Conservation (phyloP, 2,888 invertebrate genomes). For the Standfussiana lucernea region DNA sequence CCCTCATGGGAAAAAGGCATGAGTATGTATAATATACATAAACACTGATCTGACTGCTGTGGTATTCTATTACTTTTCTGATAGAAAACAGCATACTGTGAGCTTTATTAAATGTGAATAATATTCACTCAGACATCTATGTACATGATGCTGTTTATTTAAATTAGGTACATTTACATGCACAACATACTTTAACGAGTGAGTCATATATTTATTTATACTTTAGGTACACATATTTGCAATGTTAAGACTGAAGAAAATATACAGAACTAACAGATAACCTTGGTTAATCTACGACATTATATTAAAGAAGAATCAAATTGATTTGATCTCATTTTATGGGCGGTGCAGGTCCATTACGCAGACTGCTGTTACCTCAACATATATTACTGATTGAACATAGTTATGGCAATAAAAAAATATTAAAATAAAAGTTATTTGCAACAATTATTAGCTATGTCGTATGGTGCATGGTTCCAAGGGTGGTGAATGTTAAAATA, state of each 20-base stretch:
- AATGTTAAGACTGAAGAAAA: constrained; percentile 21
- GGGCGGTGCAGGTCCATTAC: background rate
- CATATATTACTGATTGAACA: background rate
- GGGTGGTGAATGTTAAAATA: too few relatives aligned
- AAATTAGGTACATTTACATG: constrained; percentile 33
- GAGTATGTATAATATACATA: background rate
- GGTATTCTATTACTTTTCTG: background rate
- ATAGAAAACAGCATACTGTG: too few relatives aligned
- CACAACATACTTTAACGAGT: background rate
- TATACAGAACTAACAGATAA: background rate
- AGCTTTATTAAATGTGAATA: background rate
- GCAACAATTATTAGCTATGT: background rate
- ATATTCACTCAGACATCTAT: background rate
- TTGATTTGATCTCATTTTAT: background rate
- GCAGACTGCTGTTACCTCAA: background rate
- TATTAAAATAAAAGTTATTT: background rate
- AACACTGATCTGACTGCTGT: too few relatives aligned
- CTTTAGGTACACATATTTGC: background rate
- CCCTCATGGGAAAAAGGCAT: background rate
- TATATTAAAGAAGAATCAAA: background rate
- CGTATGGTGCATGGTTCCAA: background rate
- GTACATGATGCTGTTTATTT: constrained; percentile 24
- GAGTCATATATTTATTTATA: constrained; percentile 18
- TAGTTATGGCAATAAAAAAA: background rate
- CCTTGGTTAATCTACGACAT: too few relatives aligned